Evolutionary conservation across 2,797 vertebrate genomes (phyloP).

Genomic region (Neosilurus mollespiculum): DNA sequence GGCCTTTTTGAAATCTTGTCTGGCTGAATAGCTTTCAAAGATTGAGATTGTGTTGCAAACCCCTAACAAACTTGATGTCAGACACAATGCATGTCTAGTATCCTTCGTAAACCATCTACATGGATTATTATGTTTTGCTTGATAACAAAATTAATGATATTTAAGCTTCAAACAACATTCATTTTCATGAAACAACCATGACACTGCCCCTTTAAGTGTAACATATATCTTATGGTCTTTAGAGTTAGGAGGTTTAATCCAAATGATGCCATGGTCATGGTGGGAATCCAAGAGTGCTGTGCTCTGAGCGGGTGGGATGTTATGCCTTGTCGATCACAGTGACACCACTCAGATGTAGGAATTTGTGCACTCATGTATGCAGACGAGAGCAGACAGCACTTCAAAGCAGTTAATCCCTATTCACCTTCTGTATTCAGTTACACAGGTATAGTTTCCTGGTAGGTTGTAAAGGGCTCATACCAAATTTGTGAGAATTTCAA

Average conservation of each 20-base stretch:
- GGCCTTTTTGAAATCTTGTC: too few relatives aligned
- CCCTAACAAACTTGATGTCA: too few relatives aligned
- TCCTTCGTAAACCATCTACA: too few relatives aligned
- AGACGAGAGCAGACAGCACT: neutral
- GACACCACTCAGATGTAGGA: neutral
- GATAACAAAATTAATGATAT: too few relatives aligned
- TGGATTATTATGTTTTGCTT: too few relatives aligned
- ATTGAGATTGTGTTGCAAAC: too few relatives aligned
- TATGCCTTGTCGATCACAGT: neutral
- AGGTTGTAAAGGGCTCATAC: neutral
- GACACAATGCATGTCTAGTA: too few relatives aligned
- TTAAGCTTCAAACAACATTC: too few relatives aligned
- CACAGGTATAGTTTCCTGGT: neutral
- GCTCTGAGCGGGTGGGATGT: neutral
- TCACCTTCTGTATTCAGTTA: neutral
- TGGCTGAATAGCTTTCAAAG: too few relatives aligned
- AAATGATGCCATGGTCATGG: neutral
- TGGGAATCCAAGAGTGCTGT: neutral
- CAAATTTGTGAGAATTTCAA: neutral
- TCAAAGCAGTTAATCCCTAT: neutral
- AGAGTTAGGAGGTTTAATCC: neutral
- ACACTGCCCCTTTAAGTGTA: neutral
- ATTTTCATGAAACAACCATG: too few relatives aligned
- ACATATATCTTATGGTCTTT: neutral
- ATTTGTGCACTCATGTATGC: neutral